phyloP scores from a whole-genome alignment of 2,888 invertebrate species.

The Chromoteleia sp. region DNA sequence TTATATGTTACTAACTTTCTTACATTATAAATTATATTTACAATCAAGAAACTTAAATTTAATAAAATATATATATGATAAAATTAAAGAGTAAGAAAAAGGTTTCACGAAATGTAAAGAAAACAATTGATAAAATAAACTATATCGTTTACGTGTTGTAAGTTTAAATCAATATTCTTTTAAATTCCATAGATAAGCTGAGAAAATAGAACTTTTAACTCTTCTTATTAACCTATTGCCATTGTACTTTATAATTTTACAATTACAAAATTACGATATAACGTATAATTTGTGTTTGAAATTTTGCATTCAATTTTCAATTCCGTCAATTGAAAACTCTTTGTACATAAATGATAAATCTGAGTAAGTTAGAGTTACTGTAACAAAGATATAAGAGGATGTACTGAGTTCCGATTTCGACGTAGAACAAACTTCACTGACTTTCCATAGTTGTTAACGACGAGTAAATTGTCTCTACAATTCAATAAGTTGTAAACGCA shows the following conservation, averaged over 20 bases:
- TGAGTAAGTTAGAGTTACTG: constrained; percentile 30
- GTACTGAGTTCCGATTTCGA: constrained; percentile 34
- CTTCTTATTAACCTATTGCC: constrained; percentile 11
- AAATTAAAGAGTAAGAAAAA: no score
- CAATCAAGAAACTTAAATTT: no score
- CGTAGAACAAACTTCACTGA: constrained; percentile 48
- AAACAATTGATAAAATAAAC: neutral
- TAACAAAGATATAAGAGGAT: constrained; percentile 49
- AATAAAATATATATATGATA: no score
- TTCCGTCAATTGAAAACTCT: constrained; percentile 27
- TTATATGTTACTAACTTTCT: no score
- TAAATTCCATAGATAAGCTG: no score
- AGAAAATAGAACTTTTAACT: no score
- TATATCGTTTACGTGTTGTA: neutral
- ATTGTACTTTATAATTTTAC: constrained; percentile 7
- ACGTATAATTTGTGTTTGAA: constrained; percentile 20
- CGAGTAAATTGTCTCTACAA: constrained; percentile 37
- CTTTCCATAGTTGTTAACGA: constrained; percentile 46
- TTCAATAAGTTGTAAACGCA: constrained; percentile 40
- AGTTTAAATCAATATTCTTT: neutral
- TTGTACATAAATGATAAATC: constrained; percentile 34
- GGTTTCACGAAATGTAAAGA: neutral
- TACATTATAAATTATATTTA: no score
- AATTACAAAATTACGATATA: constrained; percentile 10
- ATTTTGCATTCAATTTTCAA: constrained; percentile 19